Conservation (phyloP, 2,888 invertebrate genomes). For the Standfussiana lucernea region DNA sequence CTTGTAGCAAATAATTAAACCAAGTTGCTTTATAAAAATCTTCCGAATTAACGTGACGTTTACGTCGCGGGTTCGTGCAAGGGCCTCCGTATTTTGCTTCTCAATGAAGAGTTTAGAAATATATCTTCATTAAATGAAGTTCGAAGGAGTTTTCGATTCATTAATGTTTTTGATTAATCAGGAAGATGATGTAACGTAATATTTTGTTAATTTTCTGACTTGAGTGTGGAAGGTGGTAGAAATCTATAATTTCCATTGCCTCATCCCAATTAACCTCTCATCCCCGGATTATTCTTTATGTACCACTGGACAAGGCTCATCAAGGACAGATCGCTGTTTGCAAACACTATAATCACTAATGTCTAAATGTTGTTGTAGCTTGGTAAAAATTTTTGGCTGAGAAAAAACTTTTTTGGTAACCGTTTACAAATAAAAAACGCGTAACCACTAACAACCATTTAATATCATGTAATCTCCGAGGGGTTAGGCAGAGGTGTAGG, state of each 20-base stretch:
- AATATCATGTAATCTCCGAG: no score
- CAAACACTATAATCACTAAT: no score
- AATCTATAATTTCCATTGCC: no score
- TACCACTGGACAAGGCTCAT: not conserved
- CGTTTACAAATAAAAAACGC: no score
- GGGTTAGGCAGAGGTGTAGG: no score
- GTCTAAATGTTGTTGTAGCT: no score
- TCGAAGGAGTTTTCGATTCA: constrained; percentile 23
- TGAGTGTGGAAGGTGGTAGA: no score
- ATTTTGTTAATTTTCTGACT: not conserved
- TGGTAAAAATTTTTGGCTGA: no score
- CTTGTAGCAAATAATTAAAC: not conserved
- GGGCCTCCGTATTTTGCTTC: constrained; percentile 10
- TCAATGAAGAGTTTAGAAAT: constrained; percentile 5
- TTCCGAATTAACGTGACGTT: not conserved
- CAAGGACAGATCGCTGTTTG: not conserved
- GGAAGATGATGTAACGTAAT: not conserved
- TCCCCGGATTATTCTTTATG: no score
- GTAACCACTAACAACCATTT: no score
- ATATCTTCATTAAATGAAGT: constrained; percentile 30
- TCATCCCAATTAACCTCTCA: no score
- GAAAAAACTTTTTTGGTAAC: no score
- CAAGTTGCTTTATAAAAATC: not conserved
- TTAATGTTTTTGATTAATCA: constrained; percentile 15
- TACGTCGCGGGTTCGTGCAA: not conserved